Evolutionary conservation across 2,888 invertebrate species (phyloP), one percentile per base, ranked within the genome.

Genomic region (Phaedon cochleariae): DNA sequence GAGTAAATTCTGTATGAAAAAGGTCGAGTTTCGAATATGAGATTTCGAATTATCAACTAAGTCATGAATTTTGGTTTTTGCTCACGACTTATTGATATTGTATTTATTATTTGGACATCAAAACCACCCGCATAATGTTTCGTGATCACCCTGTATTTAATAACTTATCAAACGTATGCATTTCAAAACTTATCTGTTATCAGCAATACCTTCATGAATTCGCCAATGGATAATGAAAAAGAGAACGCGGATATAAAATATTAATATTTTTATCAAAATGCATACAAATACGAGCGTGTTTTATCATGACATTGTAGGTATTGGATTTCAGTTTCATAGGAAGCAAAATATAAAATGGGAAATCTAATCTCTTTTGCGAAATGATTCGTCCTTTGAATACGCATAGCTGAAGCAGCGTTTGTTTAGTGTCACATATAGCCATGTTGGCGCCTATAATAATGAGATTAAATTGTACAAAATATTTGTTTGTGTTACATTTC

Each of bases 311-410:
- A 41, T 41, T 41, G 41, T 41, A 18, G 45, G 51, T 65, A 61
- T 65, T 58, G 15, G 18, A 29, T 65, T 62, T 59, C 61, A 60
- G 20, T 52, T 62, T 62, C 62, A 59, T 53, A 26, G 62, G 59
- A 65, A 65, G 54, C 62, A 46, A n/a, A 51, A 20, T 46, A 59
- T 41, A 53, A 48, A 52, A 54, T 31, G 52, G 22, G 41, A 62
- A 61, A 37, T 29, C 18, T 65, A 62, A 65, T 65, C 65, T 65
- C 65, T 59, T 62, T 65, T 58, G 65, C 65, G 51, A 46, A 62
- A 29, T 54, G 65, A 62, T 48, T 64, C 64, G 55, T 54, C 52
- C 26, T 51, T 58, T 49, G 26, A 45, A 57, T 10, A 57, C 45
- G 41, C 41, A 55, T 26, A 41, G 41, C 41, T 55, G 37, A 55